These are phyloP conservation scores for Oreohelix idahoensis DNA, from an alignment of 1,140 invertebrate species.

Conservation along the genomic window DNA sequence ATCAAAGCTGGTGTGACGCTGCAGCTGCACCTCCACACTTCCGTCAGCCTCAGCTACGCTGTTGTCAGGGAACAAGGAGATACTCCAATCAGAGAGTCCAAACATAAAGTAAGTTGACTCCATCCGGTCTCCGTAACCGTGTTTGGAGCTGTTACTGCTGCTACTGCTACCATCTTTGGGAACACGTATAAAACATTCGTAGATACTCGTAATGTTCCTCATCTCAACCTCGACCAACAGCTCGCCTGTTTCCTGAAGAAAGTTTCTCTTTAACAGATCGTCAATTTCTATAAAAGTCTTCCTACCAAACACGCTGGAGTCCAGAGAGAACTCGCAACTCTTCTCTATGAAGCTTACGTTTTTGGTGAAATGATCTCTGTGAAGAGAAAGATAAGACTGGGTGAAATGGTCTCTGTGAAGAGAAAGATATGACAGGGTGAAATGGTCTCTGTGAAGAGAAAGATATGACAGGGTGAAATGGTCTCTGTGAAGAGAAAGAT, in stretches of 20 bases:
- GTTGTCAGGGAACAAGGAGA: constrained; percentile 80
- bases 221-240: constrained; percentile 87
- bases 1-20: constrained; percentile 86
- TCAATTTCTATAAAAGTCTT: constrained; percentile 85
- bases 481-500: too few species aligned
- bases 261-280: constrained; percentile 83
- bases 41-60: constrained; percentile 72
- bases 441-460: too few species aligned
- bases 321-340: constrained; percentile 81
- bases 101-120: constrained; percentile 84
- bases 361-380: constrained; percentile 74
- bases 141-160: constrained; percentile 39
- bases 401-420: too few species aligned
- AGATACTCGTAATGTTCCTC: constrained; percentile 84
- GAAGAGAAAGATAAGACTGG: too few species aligned
- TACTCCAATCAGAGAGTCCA: constrained; percentile 89
- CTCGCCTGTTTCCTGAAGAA: constrained; percentile 87
- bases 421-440: too few species aligned
- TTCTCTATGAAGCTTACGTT: constrained; percentile 89
- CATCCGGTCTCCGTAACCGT: constrained; percentile 73
- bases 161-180: constrained; percentile 53
- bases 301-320: constrained; percentile 84
- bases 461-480: too few species aligned
- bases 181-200: constrained; percentile 77
- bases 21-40: constrained; percentile 77